Base-by-base conservation (phyloP, 2,113 vertebrate genomes). In the Calidris pygmaea region DNA sequence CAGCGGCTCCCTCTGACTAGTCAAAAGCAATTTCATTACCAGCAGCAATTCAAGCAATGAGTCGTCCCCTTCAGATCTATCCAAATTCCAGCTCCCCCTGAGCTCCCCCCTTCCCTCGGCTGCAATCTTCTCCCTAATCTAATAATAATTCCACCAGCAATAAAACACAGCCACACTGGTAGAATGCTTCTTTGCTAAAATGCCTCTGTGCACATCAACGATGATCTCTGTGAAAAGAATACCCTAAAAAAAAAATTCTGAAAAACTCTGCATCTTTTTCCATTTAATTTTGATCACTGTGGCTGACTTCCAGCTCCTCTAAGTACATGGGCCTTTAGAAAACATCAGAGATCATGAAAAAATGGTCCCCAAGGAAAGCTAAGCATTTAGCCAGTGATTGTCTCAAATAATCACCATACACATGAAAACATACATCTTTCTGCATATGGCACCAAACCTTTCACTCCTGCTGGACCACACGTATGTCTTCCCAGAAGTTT, bases 381-480 rank as follows among this genome's bases (percentile, higher is more conserved):
- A 93, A 95, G 90, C 72, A 94, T 65, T 85, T 90, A 89, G 68
- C 63, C 87, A 96, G 88, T 15, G 83, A 93, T 47, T 55, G 65
- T 65, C 87, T 93, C 83, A 86, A 88, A 90, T 92, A 90, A 96
- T 93, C 92, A 88, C 85, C 39, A 7, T 47, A 29, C 27, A 62
- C 72, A 78, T 24, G 56, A 37, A 96, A 84, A 66, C 75, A 87
- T 70, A 30, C 26, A 72, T 87, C 88, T 72, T 87, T 29, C 88
- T 87, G 47, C 89, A 65, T 26, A 67, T 6, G 27, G 60, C 88
- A 90, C 52, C 73, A 89, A 84, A 74, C 73, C 95, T 75, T 97
- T 90, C 94, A 89, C 95, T 93, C 92, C 92, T 93, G 85, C 85
- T 89, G 93, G 95, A 94, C 95, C 93, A 90, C 39, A 76, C 65